Evolutionary conservation across 2,797 vertebrate genomes (phyloP).

Genomic region (Choloepus didactylus): DNA sequence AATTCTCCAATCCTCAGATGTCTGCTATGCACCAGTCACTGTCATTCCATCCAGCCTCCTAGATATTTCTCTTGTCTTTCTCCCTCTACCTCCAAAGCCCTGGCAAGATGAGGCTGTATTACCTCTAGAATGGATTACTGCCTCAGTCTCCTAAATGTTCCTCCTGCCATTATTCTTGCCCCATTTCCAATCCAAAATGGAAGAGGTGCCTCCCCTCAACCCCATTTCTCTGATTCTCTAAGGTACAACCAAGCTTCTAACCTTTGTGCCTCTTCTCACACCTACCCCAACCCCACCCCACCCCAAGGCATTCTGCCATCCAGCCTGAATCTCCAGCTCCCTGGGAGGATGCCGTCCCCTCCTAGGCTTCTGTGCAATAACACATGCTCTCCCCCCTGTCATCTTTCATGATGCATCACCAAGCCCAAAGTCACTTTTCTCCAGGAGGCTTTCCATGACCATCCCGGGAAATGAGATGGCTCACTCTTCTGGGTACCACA

Average conservation of each 20-base stretch:
- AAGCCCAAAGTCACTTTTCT: background rate
- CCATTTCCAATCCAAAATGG: background rate
- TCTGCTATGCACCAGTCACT: background rate
- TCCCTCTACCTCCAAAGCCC: background rate
- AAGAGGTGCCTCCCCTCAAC: background rate
- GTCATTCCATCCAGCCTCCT: background rate
- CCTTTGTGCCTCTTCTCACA: background rate
- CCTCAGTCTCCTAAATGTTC: background rate
- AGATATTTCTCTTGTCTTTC: background rate
- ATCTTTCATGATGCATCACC: background rate
- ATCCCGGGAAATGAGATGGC: background rate
- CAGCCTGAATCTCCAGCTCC: background rate
- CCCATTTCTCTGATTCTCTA: background rate
- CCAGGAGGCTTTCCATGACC: background rate
- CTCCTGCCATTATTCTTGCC: background rate
- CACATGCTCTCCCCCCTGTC: background rate
- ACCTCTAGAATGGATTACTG: background rate
- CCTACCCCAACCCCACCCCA: background rate
- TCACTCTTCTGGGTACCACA: background rate
- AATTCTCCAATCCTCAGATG: background rate
- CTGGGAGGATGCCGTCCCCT: background rate
- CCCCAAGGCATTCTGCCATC: fast-evolving
- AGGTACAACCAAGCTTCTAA: background rate
- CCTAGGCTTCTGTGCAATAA: background rate
- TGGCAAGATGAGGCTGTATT: background rate